A percentile compares a stretch with the other conserved stretches of the same genome.
Conservation (phyloP, 2,113 vertebrate genomes). For the Tympanuchus pallidicinctus region DNA sequence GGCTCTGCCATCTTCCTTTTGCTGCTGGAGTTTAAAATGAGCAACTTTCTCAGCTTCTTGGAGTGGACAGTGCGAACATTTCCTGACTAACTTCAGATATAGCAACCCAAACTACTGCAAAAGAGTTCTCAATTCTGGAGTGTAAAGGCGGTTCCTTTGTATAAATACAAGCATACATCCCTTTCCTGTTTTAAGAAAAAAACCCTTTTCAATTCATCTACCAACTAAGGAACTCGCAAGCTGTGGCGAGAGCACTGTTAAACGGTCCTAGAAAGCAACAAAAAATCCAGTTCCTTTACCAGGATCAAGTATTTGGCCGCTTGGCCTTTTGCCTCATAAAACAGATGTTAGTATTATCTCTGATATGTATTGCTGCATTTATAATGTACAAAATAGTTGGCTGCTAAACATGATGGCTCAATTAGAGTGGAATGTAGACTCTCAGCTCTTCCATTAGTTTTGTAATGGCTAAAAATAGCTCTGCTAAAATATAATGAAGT, state of each 20-base stretch:
- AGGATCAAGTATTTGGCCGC: not conserved
- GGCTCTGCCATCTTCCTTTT: not conserved
- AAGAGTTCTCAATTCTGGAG: not conserved
- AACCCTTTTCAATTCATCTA: not conserved
- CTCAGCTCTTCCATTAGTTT: slow-evolving; percentile 55
- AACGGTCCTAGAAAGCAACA: slow-evolving; percentile 53
- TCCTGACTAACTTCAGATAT: not conserved
- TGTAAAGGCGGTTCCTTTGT: not conserved
- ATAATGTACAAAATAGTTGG: slow-evolving; percentile 54
- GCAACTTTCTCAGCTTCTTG: not conserved
- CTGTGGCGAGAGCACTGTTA: not conserved
- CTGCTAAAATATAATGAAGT: slow-evolving; percentile 32
- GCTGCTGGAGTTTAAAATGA: not conserved
- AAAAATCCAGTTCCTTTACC: slow-evolving; percentile 5
- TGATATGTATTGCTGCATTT: slow-evolving; percentile 58
- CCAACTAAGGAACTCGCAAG: not conserved
- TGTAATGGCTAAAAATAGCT: slow-evolving; percentile 62
- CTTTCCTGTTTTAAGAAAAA: not conserved
- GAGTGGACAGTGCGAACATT: not conserved
- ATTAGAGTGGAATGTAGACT: slow-evolving; percentile 66
- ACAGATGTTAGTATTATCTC: slow-evolving; percentile 67
- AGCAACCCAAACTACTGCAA: not conserved
- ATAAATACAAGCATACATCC: not conserved
- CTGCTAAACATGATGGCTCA: slow-evolving; percentile 51
- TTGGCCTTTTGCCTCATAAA: slow-evolving; percentile 60